Evolutionary conservation across 2,797 vertebrate species (phyloP).

Genomic region (Molossus alvarezi): DNA sequence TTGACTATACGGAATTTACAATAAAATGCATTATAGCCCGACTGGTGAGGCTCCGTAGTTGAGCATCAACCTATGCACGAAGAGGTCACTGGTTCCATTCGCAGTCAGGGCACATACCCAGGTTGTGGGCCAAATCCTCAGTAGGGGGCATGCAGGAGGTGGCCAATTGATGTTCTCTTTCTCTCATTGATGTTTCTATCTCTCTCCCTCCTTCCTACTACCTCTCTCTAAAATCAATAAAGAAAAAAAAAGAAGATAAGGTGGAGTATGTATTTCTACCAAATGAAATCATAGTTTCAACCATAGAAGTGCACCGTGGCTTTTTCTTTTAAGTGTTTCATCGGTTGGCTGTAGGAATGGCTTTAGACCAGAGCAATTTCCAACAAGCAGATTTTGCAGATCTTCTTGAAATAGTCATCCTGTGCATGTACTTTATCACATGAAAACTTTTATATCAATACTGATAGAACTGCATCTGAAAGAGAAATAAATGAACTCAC

Average conservation of each 20-base stretch:
- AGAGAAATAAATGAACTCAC: not conserved
- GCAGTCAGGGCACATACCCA: too few species aligned
- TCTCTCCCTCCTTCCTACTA: too few species aligned
- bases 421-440: constrained; percentile 39
- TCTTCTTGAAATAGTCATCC: constrained; percentile 58
- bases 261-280: constrained; percentile 34
- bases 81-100: too few species aligned
- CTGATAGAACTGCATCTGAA: not conserved
- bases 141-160: too few species aligned
- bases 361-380: constrained; percentile 58
- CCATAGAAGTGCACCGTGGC: not conserved
- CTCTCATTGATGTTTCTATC: too few species aligned
- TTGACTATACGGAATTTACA: not conserved
- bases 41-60: too few species aligned
- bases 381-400: constrained; percentile 22
- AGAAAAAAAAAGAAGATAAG: too few species aligned
- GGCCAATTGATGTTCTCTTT: too few species aligned
- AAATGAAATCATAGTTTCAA: constrained; percentile 43
- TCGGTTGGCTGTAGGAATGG: not conserved
- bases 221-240: too few species aligned
- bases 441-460: not conserved
- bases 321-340: constrained; percentile 53
- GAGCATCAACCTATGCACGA: too few species aligned
- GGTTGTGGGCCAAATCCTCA: too few species aligned
- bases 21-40: not conserved